A percentile compares a stretch with the other conserved stretches of the same genome.
These are phyloP conservation scores for Alectura lathami DNA, from an alignment of 2,113 vertebrate species.

Conservation along the genomic window DNA sequence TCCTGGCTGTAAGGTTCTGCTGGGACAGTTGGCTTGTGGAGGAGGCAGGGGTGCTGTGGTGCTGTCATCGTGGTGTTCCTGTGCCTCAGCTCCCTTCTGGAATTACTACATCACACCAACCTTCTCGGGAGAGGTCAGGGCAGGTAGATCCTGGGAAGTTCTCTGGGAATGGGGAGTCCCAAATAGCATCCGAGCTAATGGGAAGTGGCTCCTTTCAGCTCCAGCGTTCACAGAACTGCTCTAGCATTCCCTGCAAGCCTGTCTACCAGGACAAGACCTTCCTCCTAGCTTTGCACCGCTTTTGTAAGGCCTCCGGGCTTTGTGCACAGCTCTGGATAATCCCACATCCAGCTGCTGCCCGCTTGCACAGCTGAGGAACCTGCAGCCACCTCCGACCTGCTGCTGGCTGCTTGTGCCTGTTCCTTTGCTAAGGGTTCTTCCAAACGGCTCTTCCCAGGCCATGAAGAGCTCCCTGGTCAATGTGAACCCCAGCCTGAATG, in stretches of 20 bases:
- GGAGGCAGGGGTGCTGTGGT: not conserved
- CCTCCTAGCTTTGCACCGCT: not conserved
- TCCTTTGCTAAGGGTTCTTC: not conserved
- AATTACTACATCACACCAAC: not conserved
- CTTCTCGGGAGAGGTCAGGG: not conserved
- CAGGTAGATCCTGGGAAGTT: not conserved
- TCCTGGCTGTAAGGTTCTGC: not conserved
- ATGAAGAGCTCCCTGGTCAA: not conserved
- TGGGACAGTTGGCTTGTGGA: not conserved
- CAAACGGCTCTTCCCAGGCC: rapidly evolving
- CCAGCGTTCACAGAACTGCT: rapidly evolving
- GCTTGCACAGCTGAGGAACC: not conserved
- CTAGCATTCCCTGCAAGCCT: not conserved
- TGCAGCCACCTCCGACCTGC: not conserved
- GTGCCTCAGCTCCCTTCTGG: not conserved
- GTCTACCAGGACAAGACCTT: not conserved
- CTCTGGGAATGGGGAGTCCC: not conserved
- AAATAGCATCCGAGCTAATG: not conserved
- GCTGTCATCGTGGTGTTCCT: not conserved
- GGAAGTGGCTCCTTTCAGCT: not conserved
- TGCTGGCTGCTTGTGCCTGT: not conserved
- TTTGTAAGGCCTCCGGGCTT: not conserved
- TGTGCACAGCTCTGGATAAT: not conserved
- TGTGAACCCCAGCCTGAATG: not conserved
- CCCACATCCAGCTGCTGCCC: not conserved